phyloP scores from a whole-genome alignment of 2,888 invertebrate species.

The Nebria brevicollis region DNA sequence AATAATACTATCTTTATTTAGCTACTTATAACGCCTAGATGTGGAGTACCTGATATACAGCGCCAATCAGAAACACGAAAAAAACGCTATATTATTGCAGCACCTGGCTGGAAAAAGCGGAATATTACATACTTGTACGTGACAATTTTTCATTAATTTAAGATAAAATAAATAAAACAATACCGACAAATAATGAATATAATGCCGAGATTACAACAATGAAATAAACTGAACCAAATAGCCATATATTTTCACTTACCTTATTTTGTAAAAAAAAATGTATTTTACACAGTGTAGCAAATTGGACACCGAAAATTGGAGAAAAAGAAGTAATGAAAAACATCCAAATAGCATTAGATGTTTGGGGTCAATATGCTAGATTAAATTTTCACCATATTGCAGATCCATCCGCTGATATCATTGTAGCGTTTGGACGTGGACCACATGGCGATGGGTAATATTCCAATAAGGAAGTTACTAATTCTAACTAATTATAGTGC shows the following conservation, averaged over 20 bases:
- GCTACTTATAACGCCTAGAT: slow-evolving; percentile 74
- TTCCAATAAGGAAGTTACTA: slow-evolving; percentile 16
- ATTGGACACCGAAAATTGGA: slow-evolving; percentile 73
- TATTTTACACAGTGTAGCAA: slow-evolving; percentile 68
- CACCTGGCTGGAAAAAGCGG: slow-evolving; percentile 76
- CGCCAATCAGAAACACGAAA: slow-evolving; percentile 56
- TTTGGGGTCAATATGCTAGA: slow-evolving; percentile 76
- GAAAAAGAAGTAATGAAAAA: slow-evolving; percentile 67
- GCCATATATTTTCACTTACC: too few species aligned
- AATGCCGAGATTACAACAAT: too few species aligned
- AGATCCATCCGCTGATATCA: slow-evolving; percentile 75
- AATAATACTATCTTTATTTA: slow-evolving; percentile 56
- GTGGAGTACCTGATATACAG: slow-evolving; percentile 77
- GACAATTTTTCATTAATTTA: background rate
- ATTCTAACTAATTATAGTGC: background rate
- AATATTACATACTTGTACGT: slow-evolving; percentile 75
- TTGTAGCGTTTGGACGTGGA: slow-evolving; percentile 75
- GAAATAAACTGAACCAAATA: too few species aligned
- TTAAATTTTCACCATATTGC: slow-evolving; percentile 67
- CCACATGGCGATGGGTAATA: slow-evolving; percentile 77
- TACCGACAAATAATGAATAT: too few species aligned
- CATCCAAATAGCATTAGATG: slow-evolving; percentile 70
- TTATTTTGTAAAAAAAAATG: background rate
- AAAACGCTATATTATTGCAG: slow-evolving; percentile 70
- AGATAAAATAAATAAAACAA: too few species aligned